Evolutionary conservation across 2,888 invertebrate species (phyloP).

Genomic region (Drosophila subquinaria): DNA sequence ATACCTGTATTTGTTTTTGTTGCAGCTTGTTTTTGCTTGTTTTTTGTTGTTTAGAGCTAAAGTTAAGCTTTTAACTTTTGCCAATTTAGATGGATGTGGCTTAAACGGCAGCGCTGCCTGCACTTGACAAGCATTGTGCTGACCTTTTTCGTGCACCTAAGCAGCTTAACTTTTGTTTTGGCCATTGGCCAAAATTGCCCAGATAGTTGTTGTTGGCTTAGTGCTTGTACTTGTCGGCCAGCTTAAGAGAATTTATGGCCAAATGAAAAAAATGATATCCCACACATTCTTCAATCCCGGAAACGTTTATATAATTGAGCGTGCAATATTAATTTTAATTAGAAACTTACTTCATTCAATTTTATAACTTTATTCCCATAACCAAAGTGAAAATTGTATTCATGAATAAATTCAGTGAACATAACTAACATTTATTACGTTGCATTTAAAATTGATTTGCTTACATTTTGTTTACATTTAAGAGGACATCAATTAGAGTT

Average conservation of each 20-base stretch:
- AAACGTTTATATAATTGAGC: conserved; percentile 19
- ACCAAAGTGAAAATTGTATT: neutral
- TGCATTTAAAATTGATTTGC: conserved; percentile 23
- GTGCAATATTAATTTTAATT: conserved; percentile 1
- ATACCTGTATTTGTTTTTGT: conserved; percentile 2
- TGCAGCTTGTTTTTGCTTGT: neutral
- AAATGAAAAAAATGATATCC: neutral
- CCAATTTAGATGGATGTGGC: conserved; percentile 13
- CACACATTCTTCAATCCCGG: neutral
- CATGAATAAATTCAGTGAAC: conserved; percentile 16
- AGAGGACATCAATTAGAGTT: conserved; percentile 10
- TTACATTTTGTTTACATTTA: neutral
- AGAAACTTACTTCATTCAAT: neutral
- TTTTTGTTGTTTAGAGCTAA: neutral
- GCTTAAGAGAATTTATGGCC: conserved; percentile 13
- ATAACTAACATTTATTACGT: conserved; percentile 47
- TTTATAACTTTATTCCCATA: too few relatives aligned
- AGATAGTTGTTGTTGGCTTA: conserved; percentile 1
- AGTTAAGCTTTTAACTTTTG: conserved; percentile 3
- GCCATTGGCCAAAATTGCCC: conserved; percentile 27
- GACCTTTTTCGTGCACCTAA: conserved; percentile 42
- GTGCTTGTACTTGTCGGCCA: conserved; percentile 10
- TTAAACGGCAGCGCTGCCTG: conserved; percentile 15
- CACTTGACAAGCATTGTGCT: conserved; percentile 27
- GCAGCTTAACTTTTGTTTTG: conserved; percentile 46